A percentile compares a stretch with the other conserved stretches of the same genome.
phyloP scores from a whole-genome alignment of 2,888 invertebrate genomes.

The Drosophila meridiana region DNA sequence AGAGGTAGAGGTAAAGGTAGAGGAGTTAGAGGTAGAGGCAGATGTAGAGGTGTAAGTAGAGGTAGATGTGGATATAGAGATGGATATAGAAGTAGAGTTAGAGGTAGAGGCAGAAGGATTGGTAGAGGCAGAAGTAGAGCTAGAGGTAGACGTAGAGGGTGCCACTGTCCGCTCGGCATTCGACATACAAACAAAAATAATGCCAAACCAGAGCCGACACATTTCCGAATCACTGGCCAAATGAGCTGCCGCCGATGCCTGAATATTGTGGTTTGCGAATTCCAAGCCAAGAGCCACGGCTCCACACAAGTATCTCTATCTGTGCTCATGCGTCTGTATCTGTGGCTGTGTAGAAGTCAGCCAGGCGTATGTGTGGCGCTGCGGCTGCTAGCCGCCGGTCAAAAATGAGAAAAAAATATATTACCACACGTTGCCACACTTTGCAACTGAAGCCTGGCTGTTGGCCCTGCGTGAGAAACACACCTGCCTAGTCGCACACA shows the following conservation, averaged over 20 bases:
- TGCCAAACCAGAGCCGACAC: constrained; percentile 41
- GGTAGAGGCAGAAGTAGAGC: not conserved
- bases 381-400: constrained; percentile 55
- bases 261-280: constrained; percentile 10
- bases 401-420: constrained; percentile 47
- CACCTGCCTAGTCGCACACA: constrained; percentile 58
- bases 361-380: constrained; percentile 67
- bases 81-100: not conserved
- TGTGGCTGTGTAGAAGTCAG: constrained; percentile 29
- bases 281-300: constrained; percentile 8
- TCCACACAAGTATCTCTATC: constrained; percentile 11
- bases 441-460: constrained; percentile 60
- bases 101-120: not conserved
- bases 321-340: constrained; percentile 6
- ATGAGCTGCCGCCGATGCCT: constrained; percentile 37
- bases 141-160: not conserved
- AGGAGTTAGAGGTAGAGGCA: not conserved
- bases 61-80: not conserved
- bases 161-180: not conserved
- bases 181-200: constrained; percentile 16
- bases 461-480: constrained; percentile 77
- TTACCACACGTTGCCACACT: constrained; percentile 78
- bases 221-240: constrained; percentile 70
- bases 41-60: not conserved
- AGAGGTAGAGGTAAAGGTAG: not conserved